Percentiles rank a stretch among this genome's conserved stretches.
Evolutionary conservation across 2,797 vertebrate genomes (phyloP).

Genomic region (Yasuhikotakia modesta): DNA sequence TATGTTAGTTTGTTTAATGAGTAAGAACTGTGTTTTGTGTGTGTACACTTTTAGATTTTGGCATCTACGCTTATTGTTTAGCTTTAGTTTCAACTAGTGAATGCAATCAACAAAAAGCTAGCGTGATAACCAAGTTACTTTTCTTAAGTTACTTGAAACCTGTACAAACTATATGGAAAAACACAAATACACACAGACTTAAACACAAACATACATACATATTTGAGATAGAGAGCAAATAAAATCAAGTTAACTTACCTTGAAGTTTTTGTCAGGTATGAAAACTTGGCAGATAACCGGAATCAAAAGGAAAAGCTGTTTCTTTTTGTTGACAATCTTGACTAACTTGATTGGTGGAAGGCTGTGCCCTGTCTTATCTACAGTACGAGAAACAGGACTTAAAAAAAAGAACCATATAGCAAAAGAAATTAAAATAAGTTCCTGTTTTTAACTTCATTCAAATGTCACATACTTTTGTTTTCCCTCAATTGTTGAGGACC

Average conservation of each 20-base stretch:
- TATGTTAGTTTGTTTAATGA: too few relatives aligned
- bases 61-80: too few relatives aligned
- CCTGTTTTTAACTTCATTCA: not conserved
- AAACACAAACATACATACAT: too few relatives aligned
- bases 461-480: not conserved
- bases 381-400: not conserved
- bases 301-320: not conserved
- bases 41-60: too few relatives aligned
- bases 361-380: not conserved
- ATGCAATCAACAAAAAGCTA: too few relatives aligned
- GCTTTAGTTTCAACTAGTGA: too few relatives aligned
- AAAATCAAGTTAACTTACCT: constrained; percentile 33
- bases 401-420: not conserved
- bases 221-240: too few relatives aligned
- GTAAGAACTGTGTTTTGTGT: too few relatives aligned
- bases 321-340: not conserved
- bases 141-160: too few relatives aligned
- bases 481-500: not conserved
- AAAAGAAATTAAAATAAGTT: not conserved
- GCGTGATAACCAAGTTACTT: too few relatives aligned
- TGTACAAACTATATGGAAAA: too few relatives aligned
- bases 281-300: not conserved
- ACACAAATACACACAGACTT: too few relatives aligned
- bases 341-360: constrained; percentile 23
- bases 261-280: constrained; percentile 3